Conservation (phyloP, 2,113 vertebrate genomes). For the Anolis carolinensis region DNA sequence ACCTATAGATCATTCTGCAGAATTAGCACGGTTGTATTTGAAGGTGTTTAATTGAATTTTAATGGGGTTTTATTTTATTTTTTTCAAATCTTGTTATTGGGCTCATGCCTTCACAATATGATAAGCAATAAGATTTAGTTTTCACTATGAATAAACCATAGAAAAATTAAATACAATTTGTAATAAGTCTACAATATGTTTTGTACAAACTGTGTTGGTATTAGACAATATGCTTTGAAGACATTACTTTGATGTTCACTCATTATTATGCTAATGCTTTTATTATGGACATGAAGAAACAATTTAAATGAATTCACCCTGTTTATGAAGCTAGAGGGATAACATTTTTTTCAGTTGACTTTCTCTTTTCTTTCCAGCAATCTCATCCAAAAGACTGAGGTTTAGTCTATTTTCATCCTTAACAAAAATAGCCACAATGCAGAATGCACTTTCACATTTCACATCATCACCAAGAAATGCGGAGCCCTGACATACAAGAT, state of each 20-base stretch:
- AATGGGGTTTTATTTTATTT: neutral
- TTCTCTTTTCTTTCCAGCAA: constrained; percentile 23
- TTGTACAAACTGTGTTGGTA: fast-evolving
- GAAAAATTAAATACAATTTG: fast-evolving
- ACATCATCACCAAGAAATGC: constrained; percentile 59
- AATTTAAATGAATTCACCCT: constrained; percentile 30
- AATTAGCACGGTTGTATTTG: neutral
- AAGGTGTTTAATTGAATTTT: neutral
- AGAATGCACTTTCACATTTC: constrained; percentile 62
- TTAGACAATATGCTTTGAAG: neutral
- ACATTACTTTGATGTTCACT: neutral
- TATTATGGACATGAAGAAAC: neutral
- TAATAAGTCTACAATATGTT: neutral
- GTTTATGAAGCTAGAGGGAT: constrained; percentile 15
- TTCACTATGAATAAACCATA: neutral
- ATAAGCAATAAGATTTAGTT: neutral
- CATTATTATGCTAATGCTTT: constrained; percentile 44
- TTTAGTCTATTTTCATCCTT: constrained; percentile 58
- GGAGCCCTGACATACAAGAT: constrained; percentile 65
- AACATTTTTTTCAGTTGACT: constrained; percentile 42
- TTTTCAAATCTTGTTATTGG: neutral
- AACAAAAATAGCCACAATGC: constrained; percentile 55
- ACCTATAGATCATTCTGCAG: neutral
- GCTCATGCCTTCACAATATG: neutral
- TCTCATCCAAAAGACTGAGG: constrained; percentile 45